These are phyloP conservation scores for Pterostichus madidus DNA, from an alignment of 2,888 invertebrate genomes.

Conservation along the genomic window DNA sequence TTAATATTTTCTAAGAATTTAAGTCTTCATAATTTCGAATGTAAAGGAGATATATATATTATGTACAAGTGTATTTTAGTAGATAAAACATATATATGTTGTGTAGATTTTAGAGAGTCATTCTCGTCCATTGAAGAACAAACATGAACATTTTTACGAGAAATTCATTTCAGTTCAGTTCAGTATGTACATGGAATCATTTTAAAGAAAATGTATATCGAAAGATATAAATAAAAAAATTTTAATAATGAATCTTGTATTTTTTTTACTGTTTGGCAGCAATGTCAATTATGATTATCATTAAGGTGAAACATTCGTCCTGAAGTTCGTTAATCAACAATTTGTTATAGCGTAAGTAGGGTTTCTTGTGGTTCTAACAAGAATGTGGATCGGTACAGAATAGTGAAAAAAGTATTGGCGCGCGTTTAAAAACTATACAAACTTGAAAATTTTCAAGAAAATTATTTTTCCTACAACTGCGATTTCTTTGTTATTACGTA, in stretches of 20 bases:
- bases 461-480: too few relatives aligned
- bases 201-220: slow-evolving; percentile 32
- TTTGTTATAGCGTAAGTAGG: too few relatives aligned
- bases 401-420: too few relatives aligned
- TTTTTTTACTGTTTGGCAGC: too few relatives aligned
- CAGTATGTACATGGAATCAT: slow-evolving; percentile 14
- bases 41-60: slow-evolving; percentile 15
- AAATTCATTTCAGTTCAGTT: not conserved
- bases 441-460: too few relatives aligned
- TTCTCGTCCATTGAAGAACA: slow-evolving; percentile 16
- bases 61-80: slow-evolving; percentile 53
- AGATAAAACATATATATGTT: not conserved
- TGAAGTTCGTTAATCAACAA: too few relatives aligned
- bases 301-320: too few relatives aligned
- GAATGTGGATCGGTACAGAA: too few relatives aligned
- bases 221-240: slow-evolving; percentile 41
- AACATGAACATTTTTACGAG: not conserved
- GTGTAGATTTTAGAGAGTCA: slow-evolving; percentile 23
- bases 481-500: too few relatives aligned
- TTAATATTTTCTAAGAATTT: slow-evolving; percentile 13
- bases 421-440: too few relatives aligned
- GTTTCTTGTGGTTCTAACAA: too few relatives aligned
- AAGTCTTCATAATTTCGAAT: slow-evolving; percentile 9
- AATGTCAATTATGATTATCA: too few relatives aligned
- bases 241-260: slow-evolving; percentile 15